Base-by-base conservation (phyloP, 2,113 vertebrate species). In the Acrocephalus kingi region DNA sequence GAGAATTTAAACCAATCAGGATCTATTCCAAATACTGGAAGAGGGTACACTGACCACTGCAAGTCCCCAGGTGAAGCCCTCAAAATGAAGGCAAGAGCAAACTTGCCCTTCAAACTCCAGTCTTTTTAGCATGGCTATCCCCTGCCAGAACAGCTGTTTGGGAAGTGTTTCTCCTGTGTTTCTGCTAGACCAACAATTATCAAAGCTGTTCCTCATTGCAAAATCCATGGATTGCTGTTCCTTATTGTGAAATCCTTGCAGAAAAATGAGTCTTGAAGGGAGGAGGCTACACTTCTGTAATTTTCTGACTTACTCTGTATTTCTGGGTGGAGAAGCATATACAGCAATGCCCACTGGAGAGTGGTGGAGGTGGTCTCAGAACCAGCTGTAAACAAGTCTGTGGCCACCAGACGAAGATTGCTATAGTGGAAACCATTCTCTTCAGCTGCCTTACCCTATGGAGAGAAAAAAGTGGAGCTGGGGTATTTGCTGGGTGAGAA, bases 301-400 rank as follows among this genome's bases (percentile, higher is more conserved):
- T 22, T 73, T 46, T 69, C 56, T 27, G 41, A 89, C 98, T 98
- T 96, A 98, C 97, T 24, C 56, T 98, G 98, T 91, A 98, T 92
- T 7, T 98, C 94, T 0, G 96, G 97, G 48, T 97, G 76, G 55
- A 97, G 95, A 87, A 98, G 31, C 98, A 98, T 97, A 84, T 97
- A 97, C 52, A 98, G 92, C 43, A 98, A 19, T 11, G 77, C 96
- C 98, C 98, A 98, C 21, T 49, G 73, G 52, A 98, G 95, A 1
- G 96, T 98, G 59, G 72, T 95, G 1, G 97, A 80, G 15, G 96
- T 98, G 35, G 97, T 97, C 45, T 97, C 84, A 31, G 93, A 96
- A 28, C 98, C 98, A 1, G 98, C 98, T 1, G 0, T 0, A 49
- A 98, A 98, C 41, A 98, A 93, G 71, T 98, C 98, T 7, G 6